A percentile compares a stretch with the other conserved stretches of the same genome.
Evolutionary conservation across 2,888 invertebrate genomes (phyloP).

Genomic region (Sepiola atlantica): DNA sequence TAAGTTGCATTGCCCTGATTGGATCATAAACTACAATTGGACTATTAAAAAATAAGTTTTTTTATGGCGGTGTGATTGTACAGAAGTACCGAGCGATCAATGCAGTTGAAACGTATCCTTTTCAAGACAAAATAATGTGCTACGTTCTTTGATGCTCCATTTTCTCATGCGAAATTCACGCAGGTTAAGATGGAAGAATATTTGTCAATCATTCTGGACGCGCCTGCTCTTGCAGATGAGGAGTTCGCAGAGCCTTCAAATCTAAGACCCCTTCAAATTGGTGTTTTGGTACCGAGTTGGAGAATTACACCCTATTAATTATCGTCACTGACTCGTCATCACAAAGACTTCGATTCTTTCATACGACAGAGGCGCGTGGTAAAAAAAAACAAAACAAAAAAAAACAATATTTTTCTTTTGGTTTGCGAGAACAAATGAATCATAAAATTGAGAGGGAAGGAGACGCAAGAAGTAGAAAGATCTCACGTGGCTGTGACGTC

Average conservation of each 20-base stretch:
- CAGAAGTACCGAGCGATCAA: background rate
- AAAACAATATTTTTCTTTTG: no score
- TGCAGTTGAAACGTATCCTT: slow-evolving; percentile 34
- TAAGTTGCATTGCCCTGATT: no score
- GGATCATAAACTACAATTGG: no score
- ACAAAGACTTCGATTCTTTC: background rate
- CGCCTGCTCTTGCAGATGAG: background rate
- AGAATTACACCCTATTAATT: background rate
- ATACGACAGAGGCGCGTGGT: no score
- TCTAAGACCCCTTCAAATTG: slow-evolving; percentile 15
- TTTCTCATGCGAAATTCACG: background rate
- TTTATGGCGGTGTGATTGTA: no score
- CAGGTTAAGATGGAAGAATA: background rate
- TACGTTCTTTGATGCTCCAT: background rate
- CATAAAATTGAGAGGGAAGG: no score
- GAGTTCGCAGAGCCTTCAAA: slow-evolving; percentile 45
- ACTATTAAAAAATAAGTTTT: no score
- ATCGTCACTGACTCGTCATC: background rate
- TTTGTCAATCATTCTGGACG: slow-evolving; percentile 36
- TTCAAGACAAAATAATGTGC: background rate
- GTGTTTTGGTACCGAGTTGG: background rate
- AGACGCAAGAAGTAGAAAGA: no score
- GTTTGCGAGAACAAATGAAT: no score
- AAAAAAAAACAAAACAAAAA: no score
- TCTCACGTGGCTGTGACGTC: no score